Evolutionary conservation across 2,113 vertebrate genomes (phyloP).

Genomic region (Ictalurus furcatus): DNA sequence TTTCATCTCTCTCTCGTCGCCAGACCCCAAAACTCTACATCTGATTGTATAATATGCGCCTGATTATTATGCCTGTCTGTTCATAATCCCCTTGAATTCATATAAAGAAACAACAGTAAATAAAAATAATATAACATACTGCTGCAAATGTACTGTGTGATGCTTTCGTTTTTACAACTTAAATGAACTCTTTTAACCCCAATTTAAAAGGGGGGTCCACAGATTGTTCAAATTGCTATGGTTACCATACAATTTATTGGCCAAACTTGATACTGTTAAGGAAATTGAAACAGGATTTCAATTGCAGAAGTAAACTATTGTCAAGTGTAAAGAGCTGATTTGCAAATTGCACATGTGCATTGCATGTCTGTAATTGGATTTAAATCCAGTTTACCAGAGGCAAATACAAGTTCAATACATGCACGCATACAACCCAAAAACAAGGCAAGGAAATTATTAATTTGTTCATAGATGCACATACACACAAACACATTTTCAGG

Average conservation of each 20-base stretch:
- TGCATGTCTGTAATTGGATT: slow-evolving; percentile 2
- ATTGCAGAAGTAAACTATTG: neutral
- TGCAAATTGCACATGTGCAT: slow-evolving; percentile 7
- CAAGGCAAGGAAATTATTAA: neutral
- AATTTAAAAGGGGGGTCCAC: no score
- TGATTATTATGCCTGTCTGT: no score
- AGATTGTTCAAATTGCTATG: no score
- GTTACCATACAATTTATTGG: neutral
- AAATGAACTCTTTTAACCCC: no score
- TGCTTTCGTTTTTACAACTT: no score
- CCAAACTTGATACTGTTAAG: neutral
- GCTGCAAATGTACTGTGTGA: no score
- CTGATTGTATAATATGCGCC: no score
- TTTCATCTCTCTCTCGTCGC: no score
- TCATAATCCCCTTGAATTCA: no score
- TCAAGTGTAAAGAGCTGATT: neutral
- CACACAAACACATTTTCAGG: neutral
- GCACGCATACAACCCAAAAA: neutral
- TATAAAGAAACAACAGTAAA: no score
- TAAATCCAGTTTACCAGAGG: neutral
- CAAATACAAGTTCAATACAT: neutral
- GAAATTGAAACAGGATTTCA: neutral
- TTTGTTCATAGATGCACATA: neutral
- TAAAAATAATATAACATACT: no score
- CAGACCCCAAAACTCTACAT: no score